Percentiles rank a stretch among this genome's conserved stretches.
Conservation (phyloP, 2,797 vertebrate species). For the Centroberyx gerrardi region DNA sequence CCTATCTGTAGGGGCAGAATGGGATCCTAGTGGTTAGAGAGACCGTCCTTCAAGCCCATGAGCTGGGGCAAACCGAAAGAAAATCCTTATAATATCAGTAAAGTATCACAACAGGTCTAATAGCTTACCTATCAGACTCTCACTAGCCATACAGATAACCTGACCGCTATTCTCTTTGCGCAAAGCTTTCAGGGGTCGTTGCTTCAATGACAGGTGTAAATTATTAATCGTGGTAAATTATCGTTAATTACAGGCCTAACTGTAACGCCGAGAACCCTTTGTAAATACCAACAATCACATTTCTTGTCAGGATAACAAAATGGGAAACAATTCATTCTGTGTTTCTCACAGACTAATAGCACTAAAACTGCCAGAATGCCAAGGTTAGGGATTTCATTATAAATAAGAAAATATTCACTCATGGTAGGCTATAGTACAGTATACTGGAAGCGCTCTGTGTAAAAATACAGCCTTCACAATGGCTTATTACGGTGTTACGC, state of each 20-base stretch:
- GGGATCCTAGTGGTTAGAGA: no score
- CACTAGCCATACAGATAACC: no score
- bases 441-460: background rate
- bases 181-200: background rate
- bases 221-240: no score
- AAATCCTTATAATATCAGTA: background rate
- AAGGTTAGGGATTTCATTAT: background rate
- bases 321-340: no score
- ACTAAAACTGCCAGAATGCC: background rate
- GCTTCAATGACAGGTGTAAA: background rate
- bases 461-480: background rate
- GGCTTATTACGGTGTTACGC: conserved; percentile 12
- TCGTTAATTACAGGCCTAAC: no score
- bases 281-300: no score
- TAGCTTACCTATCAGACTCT: background rate
- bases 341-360: background rate
- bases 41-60: no score
- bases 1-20: no score
- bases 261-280: no score
- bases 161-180: background rate
- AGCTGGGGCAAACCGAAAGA: background rate
- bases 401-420: background rate
- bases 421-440: background rate
- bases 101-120: background rate
- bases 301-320: no score